phyloP scores from a whole-genome alignment of 1,140 invertebrate species.

The Tetranychus urticae region DNA sequence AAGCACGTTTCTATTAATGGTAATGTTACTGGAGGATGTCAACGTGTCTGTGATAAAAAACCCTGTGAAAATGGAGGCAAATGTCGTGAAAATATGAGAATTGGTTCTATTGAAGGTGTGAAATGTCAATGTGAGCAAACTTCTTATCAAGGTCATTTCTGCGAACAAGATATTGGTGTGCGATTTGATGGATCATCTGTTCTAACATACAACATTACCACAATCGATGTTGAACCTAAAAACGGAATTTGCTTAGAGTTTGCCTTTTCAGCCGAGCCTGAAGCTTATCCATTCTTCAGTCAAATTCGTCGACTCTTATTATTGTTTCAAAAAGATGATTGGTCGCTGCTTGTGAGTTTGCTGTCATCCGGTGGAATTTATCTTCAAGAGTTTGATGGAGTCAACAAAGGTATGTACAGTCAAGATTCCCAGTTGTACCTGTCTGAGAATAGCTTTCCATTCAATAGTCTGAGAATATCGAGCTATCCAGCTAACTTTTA shows the following conservation, averaged over 20 bases:
- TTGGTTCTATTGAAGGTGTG: slow-evolving; percentile 32
- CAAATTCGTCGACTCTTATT: not conserved
- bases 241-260: slow-evolving; percentile 10
- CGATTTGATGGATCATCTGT: slow-evolving; percentile 61
- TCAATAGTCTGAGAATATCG: not conserved
- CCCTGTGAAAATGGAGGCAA: slow-evolving; percentile 63
- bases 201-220: slow-evolving; percentile 23
- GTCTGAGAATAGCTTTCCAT: not conserved
- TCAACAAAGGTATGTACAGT: not conserved
- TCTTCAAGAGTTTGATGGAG: not conserved
- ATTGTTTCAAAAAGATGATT: not conserved
- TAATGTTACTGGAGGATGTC: slow-evolving; percentile 43
- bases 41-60: slow-evolving; percentile 60
- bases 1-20: slow-evolving; percentile 20
- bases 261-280: slow-evolving; percentile 45
- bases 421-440: not conserved
- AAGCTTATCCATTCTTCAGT: not conserved
- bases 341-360: not conserved
- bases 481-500: too few relatives aligned
- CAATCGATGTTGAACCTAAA: not conserved
- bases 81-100: slow-evolving; percentile 68
- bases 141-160: slow-evolving; percentile 54
- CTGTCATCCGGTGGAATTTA: not conserved
- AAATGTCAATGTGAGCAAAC: slow-evolving; percentile 67
- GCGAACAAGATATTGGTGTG: slow-evolving; percentile 50